phyloP scores from a whole-genome alignment of 2,888 invertebrate species.

The Sphaeridia pumilis region DNA sequence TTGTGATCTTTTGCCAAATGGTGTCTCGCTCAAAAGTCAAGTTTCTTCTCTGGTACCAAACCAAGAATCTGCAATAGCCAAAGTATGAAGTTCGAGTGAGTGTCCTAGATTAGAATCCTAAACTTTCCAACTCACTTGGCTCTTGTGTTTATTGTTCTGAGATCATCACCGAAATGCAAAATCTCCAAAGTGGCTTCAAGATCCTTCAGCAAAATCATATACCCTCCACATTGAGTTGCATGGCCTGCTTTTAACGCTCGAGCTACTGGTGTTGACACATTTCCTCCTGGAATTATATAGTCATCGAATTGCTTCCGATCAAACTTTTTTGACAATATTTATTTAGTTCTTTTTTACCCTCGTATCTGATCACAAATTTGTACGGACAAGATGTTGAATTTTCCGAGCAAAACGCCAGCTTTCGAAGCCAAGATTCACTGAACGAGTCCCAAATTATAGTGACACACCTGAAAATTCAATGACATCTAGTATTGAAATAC shows the following conservation, averaged over 20 bases:
- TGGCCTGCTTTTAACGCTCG: slow-evolving; percentile 26
- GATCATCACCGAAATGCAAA: slow-evolving; percentile 30
- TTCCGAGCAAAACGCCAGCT: slow-evolving; percentile 17
- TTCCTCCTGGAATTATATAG: too few species aligned
- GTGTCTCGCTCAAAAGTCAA: slow-evolving; percentile 26
- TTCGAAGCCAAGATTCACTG: slow-evolving; percentile 20
- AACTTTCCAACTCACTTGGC: slow-evolving; percentile 22
- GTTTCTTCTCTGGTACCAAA: slow-evolving; percentile 30
- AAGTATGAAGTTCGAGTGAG: too few species aligned
- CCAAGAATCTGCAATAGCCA: slow-evolving; percentile 31
- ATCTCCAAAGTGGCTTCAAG: slow-evolving; percentile 16
- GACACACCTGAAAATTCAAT: slow-evolving; percentile 22
- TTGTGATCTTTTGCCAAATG: slow-evolving; percentile 34
- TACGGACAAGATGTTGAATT: slow-evolving; percentile 5
- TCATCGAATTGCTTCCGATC: too few species aligned
- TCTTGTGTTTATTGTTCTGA: slow-evolving; percentile 28
- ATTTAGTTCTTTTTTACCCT: slow-evolving; percentile 14
- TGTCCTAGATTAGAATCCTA: too few species aligned
- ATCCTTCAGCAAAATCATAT: slow-evolving; percentile 25
- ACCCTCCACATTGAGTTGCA: slow-evolving; percentile 27
- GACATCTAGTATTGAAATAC: background rate
- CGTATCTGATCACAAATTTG: slow-evolving; percentile 16
- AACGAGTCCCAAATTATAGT: slow-evolving; percentile 26
- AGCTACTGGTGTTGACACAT: slow-evolving; percentile 15
- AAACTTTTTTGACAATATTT: too few species aligned